A percentile compares a stretch with the other conserved stretches of the same genome.
phyloP scores from a whole-genome alignment of 1,140 invertebrate species.

The Phenacoccus solenopsis region DNA sequence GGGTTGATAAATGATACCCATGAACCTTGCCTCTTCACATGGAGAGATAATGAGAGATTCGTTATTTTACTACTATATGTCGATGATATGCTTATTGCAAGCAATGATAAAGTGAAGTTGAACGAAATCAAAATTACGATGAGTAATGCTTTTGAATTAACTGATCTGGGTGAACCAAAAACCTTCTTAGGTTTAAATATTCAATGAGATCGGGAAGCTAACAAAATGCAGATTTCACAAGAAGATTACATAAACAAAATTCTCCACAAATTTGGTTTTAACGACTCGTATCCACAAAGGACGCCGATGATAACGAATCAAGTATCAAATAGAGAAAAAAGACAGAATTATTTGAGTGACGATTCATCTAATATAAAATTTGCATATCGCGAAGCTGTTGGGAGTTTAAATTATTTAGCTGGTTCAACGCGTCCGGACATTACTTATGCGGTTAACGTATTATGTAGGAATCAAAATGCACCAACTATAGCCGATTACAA shows the following conservation, averaged over 20 bases:
- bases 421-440: conserved; percentile 33
- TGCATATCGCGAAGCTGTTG: conserved; percentile 29
- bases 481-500: conserved; percentile 25
- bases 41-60: neutral
- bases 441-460: conserved; percentile 29
- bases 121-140: conserved; percentile 20
- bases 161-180: conserved; percentile 31
- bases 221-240: conserved; percentile 29
- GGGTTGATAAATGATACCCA: neutral
- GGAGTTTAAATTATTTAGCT: conserved; percentile 31
- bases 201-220: neutral
- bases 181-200: conserved; percentile 20
- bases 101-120: neutral
- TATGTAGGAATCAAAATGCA: conserved; percentile 29
- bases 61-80: neutral
- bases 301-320: conserved; percentile 20
- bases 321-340: conserved; percentile 33
- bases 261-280: conserved; percentile 32
- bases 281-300: conserved; percentile 30
- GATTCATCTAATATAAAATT: too few species aligned
- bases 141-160: conserved; percentile 31
- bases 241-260: conserved; percentile 33
- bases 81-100: neutral
- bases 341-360: neutral
- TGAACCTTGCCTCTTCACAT: neutral